Evolutionary conservation across 1,140 invertebrate species (phyloP), one percentile per base, ranked within the genome.

Genomic region (Trachymyrmex cornetzi): DNA sequence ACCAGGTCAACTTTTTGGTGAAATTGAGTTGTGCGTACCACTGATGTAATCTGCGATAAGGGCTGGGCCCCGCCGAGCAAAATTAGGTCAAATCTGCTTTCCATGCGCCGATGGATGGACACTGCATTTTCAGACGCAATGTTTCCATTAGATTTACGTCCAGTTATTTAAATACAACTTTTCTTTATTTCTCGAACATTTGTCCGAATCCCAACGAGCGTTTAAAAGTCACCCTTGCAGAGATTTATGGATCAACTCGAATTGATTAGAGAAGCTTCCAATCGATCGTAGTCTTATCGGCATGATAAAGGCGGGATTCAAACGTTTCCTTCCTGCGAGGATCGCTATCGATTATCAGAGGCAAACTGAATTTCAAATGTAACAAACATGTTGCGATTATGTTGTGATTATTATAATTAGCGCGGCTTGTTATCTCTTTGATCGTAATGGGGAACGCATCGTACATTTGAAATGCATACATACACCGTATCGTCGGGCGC

Each of bases 321-420:
- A 72, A 48, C 19, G 30, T 69, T 69, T n/a, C 44, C 14, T 53
- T 24, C 4, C 55, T n/a, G 53, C 1, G 11, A 22, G 34, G 3
- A n/a, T 30, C 53, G 38, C 38, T 48, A 30, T 30, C 38, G 22
- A 19, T 80, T 80, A 67, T 27, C 80, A 59, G n/a, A 48, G 34
- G 53, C 67, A 74, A 59, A 72, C 24, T 59, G 24, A 72, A 82
- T 82, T 59, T 82, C 24, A 3, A 27, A 72, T 61, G 53, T 48
- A 82, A 82, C 53, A 19, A 82, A 74, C 38, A 48, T 30, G 67
- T 82, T 72, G 67, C 67, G 24, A 82, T 72, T 72, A 82, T 34
- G 63, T 72, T 82, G 55, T 59, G 22, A 74, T 82, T 82, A 74
- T 82, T 82, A 82, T 82, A 82, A 82, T 82, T 82, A 82, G 77